A percentile compares a stretch with the other conserved stretches of the same genome.
Conservation (phyloP, 2,888 invertebrate genomes). For the Lithophane semibrunnea region DNA sequence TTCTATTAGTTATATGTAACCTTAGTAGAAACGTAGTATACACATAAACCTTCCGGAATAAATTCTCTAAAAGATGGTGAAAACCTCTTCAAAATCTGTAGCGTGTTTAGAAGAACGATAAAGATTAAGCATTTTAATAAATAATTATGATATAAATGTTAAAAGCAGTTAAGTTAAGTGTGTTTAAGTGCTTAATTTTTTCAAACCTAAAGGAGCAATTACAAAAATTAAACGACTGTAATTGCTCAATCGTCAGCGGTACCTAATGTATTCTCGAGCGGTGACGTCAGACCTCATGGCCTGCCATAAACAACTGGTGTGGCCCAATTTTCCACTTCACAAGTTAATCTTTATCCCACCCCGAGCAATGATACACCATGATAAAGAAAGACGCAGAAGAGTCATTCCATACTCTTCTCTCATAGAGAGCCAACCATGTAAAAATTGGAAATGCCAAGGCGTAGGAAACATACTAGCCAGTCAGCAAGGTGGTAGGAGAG, state of each 20-base stretch:
- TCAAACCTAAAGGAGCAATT: neutral
- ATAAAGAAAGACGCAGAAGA: neutral
- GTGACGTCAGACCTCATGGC: constrained; percentile 7
- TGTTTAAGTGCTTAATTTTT: neutral
- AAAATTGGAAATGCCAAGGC: no score
- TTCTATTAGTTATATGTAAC: no score
- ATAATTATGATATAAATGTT: no score
- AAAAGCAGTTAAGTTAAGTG: neutral
- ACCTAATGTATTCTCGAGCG: constrained; percentile 4
- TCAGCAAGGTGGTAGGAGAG: no score
- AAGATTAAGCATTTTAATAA: no score
- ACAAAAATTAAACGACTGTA: neutral
- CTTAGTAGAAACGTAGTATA: no score
- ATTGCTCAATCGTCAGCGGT: neutral
- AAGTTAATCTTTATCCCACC: constrained; percentile 45
- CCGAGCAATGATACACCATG: constrained; percentile 32
- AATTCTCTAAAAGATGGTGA: no score
- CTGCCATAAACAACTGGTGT: constrained; percentile 26
- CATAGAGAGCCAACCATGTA: no score
- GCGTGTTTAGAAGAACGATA: no score
- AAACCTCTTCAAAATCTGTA: no score
- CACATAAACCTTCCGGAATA: no score
- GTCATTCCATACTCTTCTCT: neutral
- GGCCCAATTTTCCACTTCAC: constrained; percentile 49
- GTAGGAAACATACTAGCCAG: no score